phyloP scores from a whole-genome alignment of 2,113 vertebrate species.

The Platysteira castanea region DNA sequence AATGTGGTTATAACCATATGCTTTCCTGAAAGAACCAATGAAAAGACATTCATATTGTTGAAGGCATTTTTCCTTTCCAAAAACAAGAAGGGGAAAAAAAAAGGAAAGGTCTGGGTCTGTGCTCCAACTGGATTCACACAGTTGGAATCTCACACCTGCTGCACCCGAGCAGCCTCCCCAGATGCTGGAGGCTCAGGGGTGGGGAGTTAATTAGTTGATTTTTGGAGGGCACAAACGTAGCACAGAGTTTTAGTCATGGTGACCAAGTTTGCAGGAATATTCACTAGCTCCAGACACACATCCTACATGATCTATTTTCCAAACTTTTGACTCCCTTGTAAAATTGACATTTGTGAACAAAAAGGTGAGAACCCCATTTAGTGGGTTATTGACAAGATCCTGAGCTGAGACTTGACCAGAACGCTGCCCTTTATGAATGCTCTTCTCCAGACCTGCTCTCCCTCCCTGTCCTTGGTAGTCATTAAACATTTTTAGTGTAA shows the following conservation, averaged over 20 bases:
- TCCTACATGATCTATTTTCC: neutral
- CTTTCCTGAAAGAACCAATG: constrained; percentile 55
- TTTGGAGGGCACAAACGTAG: neutral
- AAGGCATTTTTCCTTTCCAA: constrained; percentile 55
- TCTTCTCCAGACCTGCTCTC: neutral
- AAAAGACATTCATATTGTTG: constrained; percentile 57
- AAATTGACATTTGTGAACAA: neutral
- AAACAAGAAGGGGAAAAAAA: neutral
- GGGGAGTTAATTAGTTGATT: neutral
- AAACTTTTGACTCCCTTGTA: neutral
- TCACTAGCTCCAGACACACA: neutral
- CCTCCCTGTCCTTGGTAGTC: neutral
- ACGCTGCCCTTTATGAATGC: neutral
- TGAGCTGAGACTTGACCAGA: neutral
- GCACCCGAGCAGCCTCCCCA: neutral
- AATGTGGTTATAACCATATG: constrained; percentile 63
- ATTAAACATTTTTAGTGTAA: neutral
- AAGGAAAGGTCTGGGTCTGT: constrained; percentile 25
- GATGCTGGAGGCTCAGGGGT: neutral
- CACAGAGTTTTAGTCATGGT: neutral
- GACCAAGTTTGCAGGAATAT: neutral
- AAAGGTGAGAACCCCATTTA: neutral
- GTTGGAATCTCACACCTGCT: constrained; percentile 31
- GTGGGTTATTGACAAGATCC: neutral
- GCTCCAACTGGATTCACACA: constrained; percentile 48